Evolutionary conservation across 2,888 invertebrate genomes (phyloP), one percentile per base, ranked within the genome.

Genomic region (Thymelicus acteon): DNA sequence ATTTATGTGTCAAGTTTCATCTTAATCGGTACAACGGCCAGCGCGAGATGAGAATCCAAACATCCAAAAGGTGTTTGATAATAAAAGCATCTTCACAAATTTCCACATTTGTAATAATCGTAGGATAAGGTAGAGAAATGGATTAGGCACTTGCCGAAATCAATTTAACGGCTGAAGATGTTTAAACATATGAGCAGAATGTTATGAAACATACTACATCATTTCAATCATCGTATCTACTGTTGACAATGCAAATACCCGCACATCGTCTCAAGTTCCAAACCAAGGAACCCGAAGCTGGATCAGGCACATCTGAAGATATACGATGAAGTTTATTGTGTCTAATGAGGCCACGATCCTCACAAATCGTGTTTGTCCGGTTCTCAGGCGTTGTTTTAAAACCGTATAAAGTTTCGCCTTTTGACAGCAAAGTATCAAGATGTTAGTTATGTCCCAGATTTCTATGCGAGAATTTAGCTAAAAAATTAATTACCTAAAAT

Each of bases 291-390:
- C 57, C 57, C 39, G 63, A 63, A 15, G 57, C 60, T 61, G 47
- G 5, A 31, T 57, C 24, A 24, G 39, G 13, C 10, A 39, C 37
- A 69, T 67, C 68, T 48, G 69, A 69, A 68, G 68, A 68, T 57
- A 60, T 57, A 68, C 37, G 47, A 8, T 24, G 47, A 62, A 57
- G 68, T 40, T 54, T 47, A 62, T 54, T 57, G 54, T n/a, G 12
- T 48, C 40, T 70, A 70, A 70, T 64, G 69, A 63, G 69, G 15
- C 39, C 24, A 31, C 57, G 24, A 63, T 58, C 69, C 40, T 64
- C 31, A 67, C 39, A 67, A 64, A 64, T 58, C 69, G 49, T 19
- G 63, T 63, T 62, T 69, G 39, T 58, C 69, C 49, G 58, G 69
- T 70, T 63, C 37, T 40, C 57, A 63, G 15, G 15, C 57, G 62